A percentile compares a stretch with the other conserved stretches of the same genome.
Evolutionary conservation across 2,888 invertebrate species (phyloP).

Genomic region (Drosophila multiciliata): DNA sequence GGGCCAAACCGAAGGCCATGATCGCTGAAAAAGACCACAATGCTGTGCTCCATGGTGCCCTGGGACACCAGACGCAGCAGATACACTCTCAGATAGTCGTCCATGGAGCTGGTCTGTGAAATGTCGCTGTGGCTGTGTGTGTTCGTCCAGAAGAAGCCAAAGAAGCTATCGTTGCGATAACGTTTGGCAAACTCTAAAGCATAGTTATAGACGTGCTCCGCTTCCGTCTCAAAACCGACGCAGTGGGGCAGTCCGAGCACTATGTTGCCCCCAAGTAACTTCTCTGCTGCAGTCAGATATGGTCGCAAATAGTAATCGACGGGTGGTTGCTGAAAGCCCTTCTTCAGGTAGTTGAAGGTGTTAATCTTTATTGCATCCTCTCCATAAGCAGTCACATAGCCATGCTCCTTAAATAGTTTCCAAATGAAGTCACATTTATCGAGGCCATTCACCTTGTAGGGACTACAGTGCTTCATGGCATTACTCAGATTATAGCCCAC

Average conservation of each 20-base stretch:
- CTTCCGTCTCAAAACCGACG: slow-evolving; percentile 87
- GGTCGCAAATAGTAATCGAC: slow-evolving; percentile 93
- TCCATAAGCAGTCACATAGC: slow-evolving; percentile 92
- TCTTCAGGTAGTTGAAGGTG: slow-evolving; percentile 89
- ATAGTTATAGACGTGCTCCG: slow-evolving; percentile 89
- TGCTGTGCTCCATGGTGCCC: slow-evolving; percentile 88
- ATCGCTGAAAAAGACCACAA: slow-evolving; percentile 91
- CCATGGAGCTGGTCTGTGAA: slow-evolving; percentile 89
- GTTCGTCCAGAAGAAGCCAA: slow-evolving; percentile 92
- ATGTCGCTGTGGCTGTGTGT: slow-evolving; percentile 90
- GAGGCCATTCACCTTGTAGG: slow-evolving; percentile 86
- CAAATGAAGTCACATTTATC: slow-evolving; percentile 92
- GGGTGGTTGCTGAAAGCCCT: slow-evolving; percentile 90
- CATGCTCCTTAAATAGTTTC: slow-evolving; percentile 89
- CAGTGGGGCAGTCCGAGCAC: slow-evolving; percentile 87
- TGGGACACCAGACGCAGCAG: slow-evolving; percentile 87
- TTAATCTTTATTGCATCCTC: slow-evolving; percentile 91
- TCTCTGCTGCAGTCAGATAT: slow-evolving; percentile 89
- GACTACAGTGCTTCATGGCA: slow-evolving; percentile 86
- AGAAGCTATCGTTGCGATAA: slow-evolving; percentile 88
- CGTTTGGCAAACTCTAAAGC: slow-evolving; percentile 89
- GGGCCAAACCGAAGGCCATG: slow-evolving; percentile 92
- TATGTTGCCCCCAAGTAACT: slow-evolving; percentile 85
- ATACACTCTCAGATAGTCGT: slow-evolving; percentile 87
- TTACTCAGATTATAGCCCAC: slow-evolving; percentile 88